These are phyloP conservation scores for Drosophila hydei DNA, from an alignment of 1,140 invertebrate genomes.

Conservation along the genomic window DNA sequence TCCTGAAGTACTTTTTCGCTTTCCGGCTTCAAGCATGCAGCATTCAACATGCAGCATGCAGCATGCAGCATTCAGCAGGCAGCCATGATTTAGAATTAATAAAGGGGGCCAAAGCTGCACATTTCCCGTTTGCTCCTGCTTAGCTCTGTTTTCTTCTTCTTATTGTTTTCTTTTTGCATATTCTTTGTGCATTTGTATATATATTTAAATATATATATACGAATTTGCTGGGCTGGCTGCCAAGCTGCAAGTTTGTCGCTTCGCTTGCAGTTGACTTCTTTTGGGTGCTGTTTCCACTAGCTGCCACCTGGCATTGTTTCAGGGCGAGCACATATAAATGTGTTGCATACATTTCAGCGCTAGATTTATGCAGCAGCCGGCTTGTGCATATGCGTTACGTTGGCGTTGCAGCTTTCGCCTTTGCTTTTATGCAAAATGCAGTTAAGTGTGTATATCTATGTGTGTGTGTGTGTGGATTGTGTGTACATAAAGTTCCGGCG, in stretches of 20 bases:
- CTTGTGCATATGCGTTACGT: conserved; percentile 63
- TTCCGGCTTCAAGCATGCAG: conserved; percentile 15
- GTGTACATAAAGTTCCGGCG: conserved; percentile 64
- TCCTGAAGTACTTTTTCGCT: conserved; percentile 14
- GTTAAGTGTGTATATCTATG: not conserved
- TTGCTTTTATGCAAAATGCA: conserved; percentile 70
- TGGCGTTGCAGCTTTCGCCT: conserved; percentile 47
- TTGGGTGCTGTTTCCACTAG: conserved; percentile 12
- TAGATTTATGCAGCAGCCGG: conserved; percentile 73
- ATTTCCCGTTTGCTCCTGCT: conserved; percentile 32
- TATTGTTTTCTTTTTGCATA: conserved; percentile 35
- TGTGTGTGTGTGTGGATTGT: conserved; percentile 22
- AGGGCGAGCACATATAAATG: conserved; percentile 61
- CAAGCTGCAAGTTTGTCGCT: conserved; percentile 37
- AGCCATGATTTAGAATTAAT: conserved; percentile 78
- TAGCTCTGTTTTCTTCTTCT: conserved; percentile 9
- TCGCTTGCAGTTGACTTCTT: conserved; percentile 66
- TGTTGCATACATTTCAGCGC: conserved; percentile 75
- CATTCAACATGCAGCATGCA: conserved; percentile 11
- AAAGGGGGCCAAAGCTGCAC: conserved; percentile 49
- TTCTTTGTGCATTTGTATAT: not conserved
- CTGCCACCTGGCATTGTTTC: conserved; percentile 66
- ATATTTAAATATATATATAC: conserved; percentile 2
- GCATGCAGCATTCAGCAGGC: conserved; percentile 22
- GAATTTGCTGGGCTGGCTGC: conserved; percentile 7